Evolutionary conservation across 2,113 vertebrate genomes (phyloP).

Genomic region (Prietella phreatophila): DNA sequence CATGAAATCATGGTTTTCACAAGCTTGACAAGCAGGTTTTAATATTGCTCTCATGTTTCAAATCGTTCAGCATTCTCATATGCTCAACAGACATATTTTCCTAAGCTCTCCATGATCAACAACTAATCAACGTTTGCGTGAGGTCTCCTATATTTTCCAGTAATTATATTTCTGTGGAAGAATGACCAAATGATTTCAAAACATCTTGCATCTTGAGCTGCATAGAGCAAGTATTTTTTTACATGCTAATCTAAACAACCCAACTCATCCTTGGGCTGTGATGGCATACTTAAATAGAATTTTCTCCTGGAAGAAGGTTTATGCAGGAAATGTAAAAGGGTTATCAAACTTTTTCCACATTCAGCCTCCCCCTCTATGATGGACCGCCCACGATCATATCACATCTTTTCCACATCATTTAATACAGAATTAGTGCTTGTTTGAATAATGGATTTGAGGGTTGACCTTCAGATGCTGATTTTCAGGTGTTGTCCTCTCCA

Average conservation of each 20-base stretch:
- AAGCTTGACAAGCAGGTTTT: not conserved
- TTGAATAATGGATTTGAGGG: slow-evolving; percentile 58
- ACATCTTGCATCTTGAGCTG: slow-evolving; percentile 16
- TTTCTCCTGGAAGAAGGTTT: slow-evolving; percentile 54
- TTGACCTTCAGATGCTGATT: slow-evolving; percentile 56
- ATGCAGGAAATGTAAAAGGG: slow-evolving; percentile 63
- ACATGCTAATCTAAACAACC: not conserved
- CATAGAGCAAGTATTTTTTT: slow-evolving; percentile 35
- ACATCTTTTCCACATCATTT: slow-evolving; percentile 76
- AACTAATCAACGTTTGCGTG: slow-evolving; percentile 39
- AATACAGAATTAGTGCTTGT: slow-evolving; percentile 69
- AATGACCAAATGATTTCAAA: not conserved
- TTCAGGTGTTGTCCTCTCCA: slow-evolving; percentile 49
- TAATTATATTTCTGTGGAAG: slow-evolving; percentile 30
- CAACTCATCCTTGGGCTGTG: slow-evolving; percentile 27
- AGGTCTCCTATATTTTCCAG: slow-evolving; percentile 26
- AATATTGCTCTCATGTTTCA: not conserved
- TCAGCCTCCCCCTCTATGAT: slow-evolving; percentile 59
- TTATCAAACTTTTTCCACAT: slow-evolving; percentile 73
- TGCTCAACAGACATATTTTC: slow-evolving; percentile 38
- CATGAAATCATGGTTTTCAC: not conserved
- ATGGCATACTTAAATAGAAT: slow-evolving; percentile 34
- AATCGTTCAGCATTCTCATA: slow-evolving; percentile 1
- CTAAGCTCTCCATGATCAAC: slow-evolving; percentile 24
- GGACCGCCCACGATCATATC: slow-evolving; percentile 64